phyloP scores from a whole-genome alignment of 2,888 invertebrate genomes.

The Rhamnusium bicolor region DNA sequence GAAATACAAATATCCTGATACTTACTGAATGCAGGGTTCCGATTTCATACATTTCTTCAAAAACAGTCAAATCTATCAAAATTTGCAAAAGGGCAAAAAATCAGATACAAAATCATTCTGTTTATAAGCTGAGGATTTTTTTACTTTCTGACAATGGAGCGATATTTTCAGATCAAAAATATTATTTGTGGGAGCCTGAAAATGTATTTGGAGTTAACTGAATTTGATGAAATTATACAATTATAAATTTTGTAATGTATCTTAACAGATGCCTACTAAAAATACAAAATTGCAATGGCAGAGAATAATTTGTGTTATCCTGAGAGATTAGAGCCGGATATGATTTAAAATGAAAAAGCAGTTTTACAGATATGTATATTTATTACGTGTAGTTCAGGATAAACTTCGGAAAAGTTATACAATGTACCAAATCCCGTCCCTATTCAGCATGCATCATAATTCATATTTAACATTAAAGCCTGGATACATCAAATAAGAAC shows the following conservation, averaged over 20 bases:
- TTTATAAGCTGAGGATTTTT: no score
- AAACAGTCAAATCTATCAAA: no score
- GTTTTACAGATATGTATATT: constrained; percentile 16
- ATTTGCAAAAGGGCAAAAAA: no score
- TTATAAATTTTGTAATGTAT: background rate
- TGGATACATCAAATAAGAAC: constrained; percentile 53
- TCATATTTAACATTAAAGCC: constrained; percentile 57
- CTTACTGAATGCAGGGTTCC: no score
- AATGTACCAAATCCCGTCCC: constrained; percentile 36
- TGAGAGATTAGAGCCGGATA: background rate
- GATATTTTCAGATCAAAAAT: no score
- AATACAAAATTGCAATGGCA: background rate
- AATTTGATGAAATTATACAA: no score
- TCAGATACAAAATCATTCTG: no score
- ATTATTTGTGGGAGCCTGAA: no score
- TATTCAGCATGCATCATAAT: constrained; percentile 42
- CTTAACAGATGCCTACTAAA: background rate
- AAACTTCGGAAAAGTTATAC: constrained; percentile 33
- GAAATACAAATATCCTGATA: no score
- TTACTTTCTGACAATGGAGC: no score
- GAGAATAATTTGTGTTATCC: background rate
- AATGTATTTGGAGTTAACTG: no score
- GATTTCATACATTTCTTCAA: no score
- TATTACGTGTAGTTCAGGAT: constrained; percentile 24
- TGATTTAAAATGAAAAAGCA: background rate